phyloP scores from a whole-genome alignment of 2,113 vertebrate species.

The Perognathus longimembris region DNA sequence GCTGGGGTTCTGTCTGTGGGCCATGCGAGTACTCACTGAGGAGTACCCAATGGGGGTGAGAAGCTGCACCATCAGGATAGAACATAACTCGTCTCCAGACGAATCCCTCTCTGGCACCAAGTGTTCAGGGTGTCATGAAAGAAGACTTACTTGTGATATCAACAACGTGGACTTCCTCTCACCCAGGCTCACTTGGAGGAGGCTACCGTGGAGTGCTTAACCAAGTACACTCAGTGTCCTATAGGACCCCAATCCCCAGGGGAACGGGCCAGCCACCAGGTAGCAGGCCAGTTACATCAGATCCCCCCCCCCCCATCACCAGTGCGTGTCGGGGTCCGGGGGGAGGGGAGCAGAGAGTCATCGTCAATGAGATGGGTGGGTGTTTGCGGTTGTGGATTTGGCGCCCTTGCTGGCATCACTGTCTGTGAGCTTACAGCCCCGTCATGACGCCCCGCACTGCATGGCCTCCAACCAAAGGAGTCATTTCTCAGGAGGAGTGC shows the following conservation, averaged over 20 bases:
- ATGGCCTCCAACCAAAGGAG: conserved; percentile 71
- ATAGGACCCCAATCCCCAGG: background rate
- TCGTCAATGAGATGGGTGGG: background rate
- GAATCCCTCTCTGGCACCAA: background rate
- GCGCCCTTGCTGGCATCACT: conserved; percentile 3
- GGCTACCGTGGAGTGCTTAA: background rate
- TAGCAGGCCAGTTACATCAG: background rate
- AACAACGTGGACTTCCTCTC: background rate
- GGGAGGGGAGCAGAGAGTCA: background rate
- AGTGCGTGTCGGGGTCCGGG: no score
- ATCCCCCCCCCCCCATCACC: no score
- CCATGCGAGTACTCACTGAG: background rate
- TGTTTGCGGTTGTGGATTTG: conserved; percentile 6
- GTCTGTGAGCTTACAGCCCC: background rate
- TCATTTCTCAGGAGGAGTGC: conserved; percentile 71
- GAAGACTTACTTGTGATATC: background rate
- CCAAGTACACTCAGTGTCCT: background rate
- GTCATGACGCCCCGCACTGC: conserved; percentile 59
- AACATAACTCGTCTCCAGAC: background rate
- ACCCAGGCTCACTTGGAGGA: background rate
- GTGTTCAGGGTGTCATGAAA: background rate
- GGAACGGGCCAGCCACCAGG: background rate
- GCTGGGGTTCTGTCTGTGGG: background rate
- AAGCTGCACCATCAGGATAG: background rate
- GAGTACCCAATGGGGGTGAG: background rate